phyloP scores from a whole-genome alignment of 2,113 vertebrate genomes.

The Limanda limanda region DNA sequence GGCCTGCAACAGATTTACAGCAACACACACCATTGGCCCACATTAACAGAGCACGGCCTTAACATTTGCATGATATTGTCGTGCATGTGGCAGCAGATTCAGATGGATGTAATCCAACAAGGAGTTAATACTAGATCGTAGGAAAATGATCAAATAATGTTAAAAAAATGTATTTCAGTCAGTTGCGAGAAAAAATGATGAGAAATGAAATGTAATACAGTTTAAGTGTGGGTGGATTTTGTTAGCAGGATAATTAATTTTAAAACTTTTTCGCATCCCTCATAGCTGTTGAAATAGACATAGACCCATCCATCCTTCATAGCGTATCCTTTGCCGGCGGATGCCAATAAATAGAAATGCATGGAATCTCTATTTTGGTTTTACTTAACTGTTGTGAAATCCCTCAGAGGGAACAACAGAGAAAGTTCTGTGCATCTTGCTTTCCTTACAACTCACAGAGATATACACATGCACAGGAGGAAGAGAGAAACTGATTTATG shows the following conservation, averaged over 20 bases:
- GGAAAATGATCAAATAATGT: not conserved
- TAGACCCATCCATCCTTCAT: too few species aligned
- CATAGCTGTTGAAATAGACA: not conserved
- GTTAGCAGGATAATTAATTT: not conserved
- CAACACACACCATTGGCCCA: constrained; percentile 21
- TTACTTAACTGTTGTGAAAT: too few species aligned
- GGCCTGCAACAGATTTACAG: constrained; percentile 36
- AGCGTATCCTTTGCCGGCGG: too few species aligned
- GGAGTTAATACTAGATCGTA: not conserved
- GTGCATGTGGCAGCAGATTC: constrained; percentile 1
- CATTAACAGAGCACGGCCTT: constrained; percentile 18
- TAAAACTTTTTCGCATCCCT: not conserved
- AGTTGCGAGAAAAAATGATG: constrained; percentile 2
- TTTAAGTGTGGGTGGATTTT: not conserved
- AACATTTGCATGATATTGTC: constrained; percentile 31
- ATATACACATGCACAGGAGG: too few species aligned
- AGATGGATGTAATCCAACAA: constrained; percentile 15
- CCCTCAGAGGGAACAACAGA: not conserved
- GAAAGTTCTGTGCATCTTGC: not conserved
- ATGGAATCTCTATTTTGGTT: not conserved
- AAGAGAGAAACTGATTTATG: too few species aligned
- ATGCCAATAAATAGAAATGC: too few species aligned
- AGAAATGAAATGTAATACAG: not conserved
- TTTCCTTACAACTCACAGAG: not conserved
- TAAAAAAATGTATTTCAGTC: constrained; percentile 2